Evolutionary conservation across 2,797 vertebrate species (phyloP).

Genomic region (Gymnothorax javanicus): DNA sequence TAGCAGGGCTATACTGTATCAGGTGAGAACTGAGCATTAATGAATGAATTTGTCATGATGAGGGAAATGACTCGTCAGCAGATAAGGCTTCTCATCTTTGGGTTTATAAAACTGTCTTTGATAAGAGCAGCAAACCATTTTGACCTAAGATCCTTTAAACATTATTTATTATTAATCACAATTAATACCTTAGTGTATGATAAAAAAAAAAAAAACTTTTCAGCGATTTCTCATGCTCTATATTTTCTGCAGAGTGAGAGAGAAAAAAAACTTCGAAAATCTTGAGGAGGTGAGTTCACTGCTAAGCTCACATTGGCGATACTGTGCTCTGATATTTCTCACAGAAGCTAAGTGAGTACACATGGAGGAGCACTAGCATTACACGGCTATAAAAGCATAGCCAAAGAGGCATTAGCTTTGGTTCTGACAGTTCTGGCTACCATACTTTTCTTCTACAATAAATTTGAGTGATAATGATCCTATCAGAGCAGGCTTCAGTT

Average conservation of each 20-base stretch:
- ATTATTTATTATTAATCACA: conserved; percentile 3
- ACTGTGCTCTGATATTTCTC: background rate
- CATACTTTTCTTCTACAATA: background rate
- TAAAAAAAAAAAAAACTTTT: background rate
- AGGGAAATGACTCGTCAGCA: background rate
- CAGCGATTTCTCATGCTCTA: conserved; percentile 24
- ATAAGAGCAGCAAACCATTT: background rate
- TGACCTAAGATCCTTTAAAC: conserved; percentile 13
- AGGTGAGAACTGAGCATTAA: background rate
- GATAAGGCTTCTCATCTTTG: background rate
- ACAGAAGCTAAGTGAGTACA: background rate
- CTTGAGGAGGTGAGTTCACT: conserved; percentile 56
- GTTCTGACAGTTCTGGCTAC: background rate
- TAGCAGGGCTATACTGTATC: background rate
- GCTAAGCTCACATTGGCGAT: background rate
- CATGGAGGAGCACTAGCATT: background rate
- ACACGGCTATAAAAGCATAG: background rate
- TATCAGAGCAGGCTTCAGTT: too few species aligned
- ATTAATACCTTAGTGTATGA: background rate
- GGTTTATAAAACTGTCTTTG: background rate
- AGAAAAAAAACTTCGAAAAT: conserved; percentile 57
- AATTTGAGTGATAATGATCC: background rate
- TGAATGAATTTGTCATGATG: background rate
- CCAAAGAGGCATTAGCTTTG: background rate
- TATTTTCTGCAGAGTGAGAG: conserved; percentile 30